Conservation (phyloP, 2,113 vertebrate species). For the Nothocercus nigrocapillus region DNA sequence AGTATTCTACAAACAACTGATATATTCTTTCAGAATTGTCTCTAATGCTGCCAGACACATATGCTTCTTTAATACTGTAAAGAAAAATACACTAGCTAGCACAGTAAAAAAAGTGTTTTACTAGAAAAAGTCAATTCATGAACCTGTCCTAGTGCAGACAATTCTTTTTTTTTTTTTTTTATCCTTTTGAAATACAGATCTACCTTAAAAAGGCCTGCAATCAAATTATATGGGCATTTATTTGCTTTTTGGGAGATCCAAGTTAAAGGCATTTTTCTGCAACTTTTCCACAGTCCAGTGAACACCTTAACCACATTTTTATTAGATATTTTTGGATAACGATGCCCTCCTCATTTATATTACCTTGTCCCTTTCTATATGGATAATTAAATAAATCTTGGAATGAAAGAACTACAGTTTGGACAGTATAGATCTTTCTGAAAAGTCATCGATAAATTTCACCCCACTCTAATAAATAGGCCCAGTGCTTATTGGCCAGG, state of each 20-base stretch:
- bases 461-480: not conserved
- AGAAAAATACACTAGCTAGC: not conserved
- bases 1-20: not conserved
- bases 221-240: not conserved
- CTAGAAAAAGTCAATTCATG: not conserved
- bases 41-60: not conserved
- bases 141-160: not conserved
- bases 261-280: not conserved
- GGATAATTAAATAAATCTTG: constrained; percentile 23
- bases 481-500: not conserved
- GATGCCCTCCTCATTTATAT: not conserved
- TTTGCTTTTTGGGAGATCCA: not conserved
- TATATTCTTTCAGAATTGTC: constrained; percentile 37
- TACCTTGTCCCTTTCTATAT: not conserved
- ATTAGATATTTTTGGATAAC: not conserved
- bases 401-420: constrained; percentile 5
- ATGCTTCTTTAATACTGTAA: constrained; percentile 12
- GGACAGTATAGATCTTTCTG: not conserved
- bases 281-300: not conserved
- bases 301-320: not conserved
- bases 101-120: not conserved
- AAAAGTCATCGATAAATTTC: constrained; percentile 11
- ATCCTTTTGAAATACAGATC: not conserved
- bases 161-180: not conserved
- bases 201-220: not conserved